Percentiles rank a stretch among this genome's conserved stretches.
Conservation (phyloP, 2,888 invertebrate genomes). For the Alcis repandata region DNA sequence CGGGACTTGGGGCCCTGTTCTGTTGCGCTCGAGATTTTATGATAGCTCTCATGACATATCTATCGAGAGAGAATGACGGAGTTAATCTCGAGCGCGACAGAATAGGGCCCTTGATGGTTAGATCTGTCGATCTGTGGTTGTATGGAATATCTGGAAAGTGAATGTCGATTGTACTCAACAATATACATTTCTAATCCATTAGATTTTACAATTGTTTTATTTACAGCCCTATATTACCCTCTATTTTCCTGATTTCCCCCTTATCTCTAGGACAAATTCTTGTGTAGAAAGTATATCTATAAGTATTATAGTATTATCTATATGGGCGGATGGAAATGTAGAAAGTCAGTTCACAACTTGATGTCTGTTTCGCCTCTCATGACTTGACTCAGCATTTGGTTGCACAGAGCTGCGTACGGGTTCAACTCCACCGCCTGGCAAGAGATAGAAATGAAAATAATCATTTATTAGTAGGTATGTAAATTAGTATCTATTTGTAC, state of each 20-base stretch:
- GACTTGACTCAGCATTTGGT: constrained; percentile 95
- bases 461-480: not conserved
- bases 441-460: too few relatives aligned
- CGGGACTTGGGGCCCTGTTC: constrained; percentile 39
- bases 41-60: too few relatives aligned
- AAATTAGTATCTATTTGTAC: too few relatives aligned
- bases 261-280: not conserved
- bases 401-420: constrained; percentile 98
- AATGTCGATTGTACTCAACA: constrained; percentile 84
- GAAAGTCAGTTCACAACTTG: constrained; percentile 54
- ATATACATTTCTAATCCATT: constrained; percentile 87
- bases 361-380: constrained; percentile 85
- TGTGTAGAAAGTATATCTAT: not conserved
- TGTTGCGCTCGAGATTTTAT: too few relatives aligned
- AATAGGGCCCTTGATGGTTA: constrained; percentile 43
- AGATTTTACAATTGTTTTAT: constrained; percentile 78
- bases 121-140: constrained; percentile 59
- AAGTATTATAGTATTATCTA: too few relatives aligned
- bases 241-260: not conserved
- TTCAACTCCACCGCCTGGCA: constrained; percentile 93
- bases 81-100: too few relatives aligned
- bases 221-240: constrained; percentile 20
- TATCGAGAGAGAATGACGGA: too few relatives aligned
- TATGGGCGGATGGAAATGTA: too few relatives aligned
- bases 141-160: constrained; percentile 73